phyloP scores from a whole-genome alignment of 2,797 vertebrate genomes.

The Cossypha heuglini region DNA sequence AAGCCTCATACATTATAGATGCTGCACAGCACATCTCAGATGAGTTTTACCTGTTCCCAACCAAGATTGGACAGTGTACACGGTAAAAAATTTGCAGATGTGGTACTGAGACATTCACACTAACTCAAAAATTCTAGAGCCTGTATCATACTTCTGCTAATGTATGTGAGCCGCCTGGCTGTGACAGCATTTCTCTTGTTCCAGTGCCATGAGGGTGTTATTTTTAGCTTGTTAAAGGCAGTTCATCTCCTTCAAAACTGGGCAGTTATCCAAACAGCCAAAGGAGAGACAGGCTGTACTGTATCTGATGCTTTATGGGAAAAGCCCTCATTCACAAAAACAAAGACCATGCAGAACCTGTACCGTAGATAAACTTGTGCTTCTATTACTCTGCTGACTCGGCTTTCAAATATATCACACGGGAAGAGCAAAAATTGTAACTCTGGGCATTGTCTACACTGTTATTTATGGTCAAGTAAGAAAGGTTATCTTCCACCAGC shows the following conservation, averaged over 20 bases:
- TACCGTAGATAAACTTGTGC: not conserved
- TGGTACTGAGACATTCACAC: slow-evolving; percentile 2
- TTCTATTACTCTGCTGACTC: slow-evolving; percentile 9
- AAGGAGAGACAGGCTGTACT: slow-evolving; percentile 66
- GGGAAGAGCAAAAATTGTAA: not conserved
- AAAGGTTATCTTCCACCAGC: slow-evolving; percentile 11
- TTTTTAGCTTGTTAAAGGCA: slow-evolving; percentile 67
- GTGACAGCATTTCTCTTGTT: slow-evolving; percentile 47
- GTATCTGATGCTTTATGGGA: slow-evolving; percentile 55
- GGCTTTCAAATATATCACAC: not conserved
- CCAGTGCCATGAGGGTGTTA: slow-evolving; percentile 45
- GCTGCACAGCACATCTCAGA: not conserved
- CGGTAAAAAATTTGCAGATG: slow-evolving; percentile 34
- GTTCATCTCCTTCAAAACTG: slow-evolving; percentile 68
- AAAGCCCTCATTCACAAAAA: slow-evolving; percentile 65
- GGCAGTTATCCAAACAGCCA: slow-evolving; percentile 67
- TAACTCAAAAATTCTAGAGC: slow-evolving; percentile 13
- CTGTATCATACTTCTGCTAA: slow-evolving; percentile 32
- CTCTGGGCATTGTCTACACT: not conserved
- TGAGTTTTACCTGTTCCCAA: not conserved
- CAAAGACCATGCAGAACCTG: slow-evolving; percentile 11
- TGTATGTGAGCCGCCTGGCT: not conserved
- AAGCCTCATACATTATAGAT: not conserved
- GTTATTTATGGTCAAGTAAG: not conserved
- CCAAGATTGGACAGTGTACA: not conserved